Evolutionary conservation across 2,797 vertebrate genomes (phyloP).

Genomic region (Synanceia verrucosa): DNA sequence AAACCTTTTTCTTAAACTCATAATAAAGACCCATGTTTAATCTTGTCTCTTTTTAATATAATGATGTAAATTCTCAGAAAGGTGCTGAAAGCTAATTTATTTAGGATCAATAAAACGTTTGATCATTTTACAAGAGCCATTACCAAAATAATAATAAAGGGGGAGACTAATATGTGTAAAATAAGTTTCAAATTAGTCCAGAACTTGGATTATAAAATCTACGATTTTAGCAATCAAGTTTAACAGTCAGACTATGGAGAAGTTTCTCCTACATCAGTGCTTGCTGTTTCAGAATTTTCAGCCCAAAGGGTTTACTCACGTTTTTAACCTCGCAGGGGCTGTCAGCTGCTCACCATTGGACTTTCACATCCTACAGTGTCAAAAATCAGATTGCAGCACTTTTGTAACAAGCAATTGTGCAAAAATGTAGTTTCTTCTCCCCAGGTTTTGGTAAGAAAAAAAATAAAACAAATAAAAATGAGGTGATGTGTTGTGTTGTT

Average conservation of each 20-base stretch:
- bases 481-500: conserved; percentile 90
- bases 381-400: conserved; percentile 9
- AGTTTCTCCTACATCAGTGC: conserved; percentile 29
- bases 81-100: conserved; percentile 55
- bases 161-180: conserved; percentile 18
- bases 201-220: conserved; percentile 23
- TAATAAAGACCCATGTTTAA: conserved; percentile 52
- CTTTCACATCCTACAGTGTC: conserved; percentile 48
- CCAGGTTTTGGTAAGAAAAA: conserved; percentile 87
- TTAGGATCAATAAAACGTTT: conserved; percentile 52
- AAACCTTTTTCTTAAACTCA: conserved; percentile 25
- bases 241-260: conserved; percentile 41
- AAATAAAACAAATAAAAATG: conserved; percentile 81
- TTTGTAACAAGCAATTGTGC: conserved; percentile 76
- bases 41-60: conserved; percentile 18
- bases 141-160: conserved; percentile 17
- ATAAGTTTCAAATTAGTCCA: conserved; percentile 18
- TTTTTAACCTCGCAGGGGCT: not conserved
- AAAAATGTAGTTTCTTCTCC: conserved; percentile 85
- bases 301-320: not conserved
- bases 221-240: conserved; percentile 8
- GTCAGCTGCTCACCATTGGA: conserved; percentile 15
- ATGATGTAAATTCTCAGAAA: conserved; percentile 55
- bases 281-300: conserved; percentile 12
- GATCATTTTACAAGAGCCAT: conserved; percentile 39